Conservation (phyloP, 2,797 vertebrate species). For the Meda fulgida region DNA sequence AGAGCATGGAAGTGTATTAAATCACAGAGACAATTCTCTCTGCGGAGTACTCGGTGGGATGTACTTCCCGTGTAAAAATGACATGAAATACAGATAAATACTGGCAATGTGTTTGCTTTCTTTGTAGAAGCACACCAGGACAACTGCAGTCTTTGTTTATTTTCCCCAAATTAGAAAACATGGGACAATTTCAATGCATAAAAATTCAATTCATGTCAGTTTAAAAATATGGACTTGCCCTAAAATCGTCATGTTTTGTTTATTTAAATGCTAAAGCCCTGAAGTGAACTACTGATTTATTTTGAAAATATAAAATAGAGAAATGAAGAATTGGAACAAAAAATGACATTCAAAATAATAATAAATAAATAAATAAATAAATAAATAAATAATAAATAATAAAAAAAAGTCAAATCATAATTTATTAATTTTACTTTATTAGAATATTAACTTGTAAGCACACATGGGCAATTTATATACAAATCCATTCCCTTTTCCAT, state of each 20-base stretch:
- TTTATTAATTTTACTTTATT: neutral
- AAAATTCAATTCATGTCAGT: neutral
- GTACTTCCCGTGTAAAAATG: constrained; percentile 26
- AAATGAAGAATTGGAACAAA: neutral
- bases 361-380: too few relatives aligned
- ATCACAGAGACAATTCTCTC: constrained; percentile 36
- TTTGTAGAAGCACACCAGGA: neutral
- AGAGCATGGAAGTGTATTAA: constrained; percentile 20
- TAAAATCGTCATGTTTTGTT: neutral
- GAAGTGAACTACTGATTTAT: neutral
- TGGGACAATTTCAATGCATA: constrained; percentile 18
- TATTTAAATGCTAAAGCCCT: neutral
- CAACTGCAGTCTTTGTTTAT: constrained; percentile 17
- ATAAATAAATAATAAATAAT: too few relatives aligned
- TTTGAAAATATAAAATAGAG: neutral
- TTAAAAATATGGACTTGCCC: neutral
- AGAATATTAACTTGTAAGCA: neutral
- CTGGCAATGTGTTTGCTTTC: constrained; percentile 18
- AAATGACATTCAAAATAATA: neutral
- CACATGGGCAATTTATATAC: neutral
- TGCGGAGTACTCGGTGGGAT: constrained; percentile 13
- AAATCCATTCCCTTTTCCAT: neutral
- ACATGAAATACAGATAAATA: constrained; percentile 28
- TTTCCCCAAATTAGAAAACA: constrained; percentile 10
- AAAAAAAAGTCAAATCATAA: neutral